Evolutionary conservation across 2,797 vertebrate genomes (phyloP).

Genomic region (Smutsia gigantea): DNA sequence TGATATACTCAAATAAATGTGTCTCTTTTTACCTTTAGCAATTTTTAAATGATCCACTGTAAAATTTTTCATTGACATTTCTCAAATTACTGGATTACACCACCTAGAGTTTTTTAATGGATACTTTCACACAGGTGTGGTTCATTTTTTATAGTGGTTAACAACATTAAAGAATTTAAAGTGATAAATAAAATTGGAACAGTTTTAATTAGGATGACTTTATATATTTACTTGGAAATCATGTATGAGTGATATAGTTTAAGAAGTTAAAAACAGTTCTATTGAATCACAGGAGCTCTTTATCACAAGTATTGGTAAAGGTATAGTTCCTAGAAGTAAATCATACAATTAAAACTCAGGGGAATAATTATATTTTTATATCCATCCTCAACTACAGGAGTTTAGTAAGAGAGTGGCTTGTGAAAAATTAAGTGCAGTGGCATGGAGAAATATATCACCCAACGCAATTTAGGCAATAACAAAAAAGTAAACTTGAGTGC

Average conservation of each 20-base stretch:
- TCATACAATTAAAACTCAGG: conserved; percentile 2
- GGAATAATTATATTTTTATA: conserved; percentile 43
- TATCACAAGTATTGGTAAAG: not conserved
- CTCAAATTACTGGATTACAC: not conserved
- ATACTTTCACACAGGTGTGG: not conserved
- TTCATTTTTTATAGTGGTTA: not conserved
- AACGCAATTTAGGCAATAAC: not conserved
- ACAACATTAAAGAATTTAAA: not conserved
- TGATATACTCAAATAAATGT: not conserved
- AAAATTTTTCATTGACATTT: not conserved
- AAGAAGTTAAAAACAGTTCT: not conserved
- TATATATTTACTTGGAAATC: not conserved
- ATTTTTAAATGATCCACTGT: not conserved
- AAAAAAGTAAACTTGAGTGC: not conserved
- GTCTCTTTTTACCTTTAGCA: not conserved
- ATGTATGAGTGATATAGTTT: not conserved
- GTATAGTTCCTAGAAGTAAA: not conserved
- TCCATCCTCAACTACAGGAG: not conserved
- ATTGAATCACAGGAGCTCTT: not conserved
- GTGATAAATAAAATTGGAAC: not conserved
- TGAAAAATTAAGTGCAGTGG: not conserved
- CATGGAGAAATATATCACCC: not conserved
- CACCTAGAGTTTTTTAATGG: not conserved
- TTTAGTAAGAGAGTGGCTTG: not conserved
- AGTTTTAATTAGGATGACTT: not conserved